Evolutionary conservation across 1,140 invertebrate species (phyloP).

Genomic region (Pararge aegeria): DNA sequence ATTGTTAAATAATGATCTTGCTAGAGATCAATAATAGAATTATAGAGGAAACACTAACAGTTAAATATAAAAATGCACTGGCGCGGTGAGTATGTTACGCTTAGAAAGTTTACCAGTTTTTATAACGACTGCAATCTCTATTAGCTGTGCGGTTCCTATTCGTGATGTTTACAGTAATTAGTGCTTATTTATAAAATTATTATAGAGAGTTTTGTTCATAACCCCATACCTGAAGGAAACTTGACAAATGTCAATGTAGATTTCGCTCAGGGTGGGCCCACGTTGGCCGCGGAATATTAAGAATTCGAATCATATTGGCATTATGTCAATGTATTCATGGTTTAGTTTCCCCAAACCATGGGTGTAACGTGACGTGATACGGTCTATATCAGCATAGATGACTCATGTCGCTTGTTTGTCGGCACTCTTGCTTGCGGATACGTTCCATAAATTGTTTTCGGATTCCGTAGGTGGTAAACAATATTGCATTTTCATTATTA

Average conservation of each 20-base stretch:
- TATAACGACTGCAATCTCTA: slow-evolving; percentile 21
- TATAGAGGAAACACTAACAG: slow-evolving; percentile 95
- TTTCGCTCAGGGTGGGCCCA: slow-evolving; percentile 66
- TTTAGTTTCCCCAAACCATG: slow-evolving; percentile 45
- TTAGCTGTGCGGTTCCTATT: not conserved
- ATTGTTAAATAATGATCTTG: slow-evolving; percentile 93
- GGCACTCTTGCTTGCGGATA: slow-evolving; percentile 46
- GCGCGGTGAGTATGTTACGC: slow-evolving; percentile 90
- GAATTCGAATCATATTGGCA: slow-evolving; percentile 35
- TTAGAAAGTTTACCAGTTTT: slow-evolving; percentile 74
- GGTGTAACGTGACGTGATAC: slow-evolving; percentile 52
- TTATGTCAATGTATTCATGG: slow-evolving; percentile 33
- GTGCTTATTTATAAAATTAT: slow-evolving; percentile 7
- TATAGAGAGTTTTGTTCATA: slow-evolving; percentile 33
- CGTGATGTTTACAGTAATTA: not conserved
- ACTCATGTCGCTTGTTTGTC: slow-evolving; percentile 67
- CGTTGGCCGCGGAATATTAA: slow-evolving; percentile 54
- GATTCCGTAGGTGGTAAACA: slow-evolving; percentile 62
- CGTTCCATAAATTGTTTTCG: slow-evolving; percentile 65
- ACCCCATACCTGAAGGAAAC: slow-evolving; percentile 53
- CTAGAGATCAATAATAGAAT: slow-evolving; percentile 99
- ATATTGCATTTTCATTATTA: slow-evolving; percentile 37
- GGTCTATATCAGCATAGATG: slow-evolving; percentile 63
- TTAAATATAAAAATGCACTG: slow-evolving; percentile 97
- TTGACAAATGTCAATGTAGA: slow-evolving; percentile 75